Evolutionary conservation across 2,113 vertebrate species (phyloP), one percentile per base, ranked within the genome.

Genomic region (Platysteira castanea): DNA sequence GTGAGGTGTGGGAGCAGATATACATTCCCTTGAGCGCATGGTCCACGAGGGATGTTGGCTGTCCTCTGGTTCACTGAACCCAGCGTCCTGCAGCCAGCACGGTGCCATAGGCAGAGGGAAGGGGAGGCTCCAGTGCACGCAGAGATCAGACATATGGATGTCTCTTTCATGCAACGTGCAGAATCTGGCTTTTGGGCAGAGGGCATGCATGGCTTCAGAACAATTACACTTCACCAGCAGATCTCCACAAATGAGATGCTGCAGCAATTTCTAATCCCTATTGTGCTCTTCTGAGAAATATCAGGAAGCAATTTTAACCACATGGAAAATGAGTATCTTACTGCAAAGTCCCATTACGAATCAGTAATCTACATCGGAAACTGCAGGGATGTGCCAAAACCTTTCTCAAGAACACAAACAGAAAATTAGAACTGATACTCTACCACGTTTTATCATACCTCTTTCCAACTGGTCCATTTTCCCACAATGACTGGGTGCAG

Each of bases 251-350:
- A 65, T 46, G 59, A 86, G 63, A 80, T 65, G 59, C 37, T 92
- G 65, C 71, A 83, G 79, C 21, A 88, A 83, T 80, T 92, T 86
- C 75, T 68, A 91, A 69, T 75, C 39, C 54, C 41, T 28, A 44
- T 56, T 94, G 92, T 79, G 37, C 26, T 85, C 33, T 83, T 96
- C 74, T 69, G 76, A 80, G 71, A 87, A 93, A 68, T 79, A 94
- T 39, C 78, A 44, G 70, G 94, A 83, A 85, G 78, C 69, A 89
- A 67, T 93, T 90, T 65, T 65, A 90, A 81, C 90, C 71, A 77
- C 90, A 74, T 0, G 15, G 83, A 94, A 85, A 92, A 92, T n/a
- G 7, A 92, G 50, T 31, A 35, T 79, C 56, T 92, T 76, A 28
- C 75, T 76, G 79, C 90, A 83, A 90, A 95, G 28, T 83, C 75